A percentile compares a stretch with the other conserved stretches of the same genome.
Conservation (phyloP, 2,797 vertebrate species). For the Poeciliopsis paucimaculata region DNA sequence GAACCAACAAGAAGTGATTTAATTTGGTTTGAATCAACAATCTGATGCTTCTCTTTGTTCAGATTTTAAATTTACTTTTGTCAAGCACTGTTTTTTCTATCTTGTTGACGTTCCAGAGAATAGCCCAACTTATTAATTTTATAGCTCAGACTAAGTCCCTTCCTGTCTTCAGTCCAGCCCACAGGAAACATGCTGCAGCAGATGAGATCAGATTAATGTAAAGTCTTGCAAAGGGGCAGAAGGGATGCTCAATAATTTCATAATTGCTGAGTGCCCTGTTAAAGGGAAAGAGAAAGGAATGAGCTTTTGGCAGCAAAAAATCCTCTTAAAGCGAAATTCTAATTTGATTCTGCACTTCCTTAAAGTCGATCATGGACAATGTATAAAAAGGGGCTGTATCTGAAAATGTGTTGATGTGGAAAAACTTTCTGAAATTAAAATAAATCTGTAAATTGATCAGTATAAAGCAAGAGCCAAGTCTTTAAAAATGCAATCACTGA, state of each 20-base stretch:
- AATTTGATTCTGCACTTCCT: constrained; percentile 23
- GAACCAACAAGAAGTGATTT: not conserved
- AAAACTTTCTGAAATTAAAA: constrained; percentile 1
- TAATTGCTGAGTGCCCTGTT: constrained; percentile 55
- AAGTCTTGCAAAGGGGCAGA: constrained; percentile 18
- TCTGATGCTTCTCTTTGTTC: not conserved
- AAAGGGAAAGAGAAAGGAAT: constrained; percentile 32
- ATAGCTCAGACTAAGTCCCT: not conserved
- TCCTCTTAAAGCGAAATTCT: constrained; percentile 33
- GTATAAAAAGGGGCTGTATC: not conserved
- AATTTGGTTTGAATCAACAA: not conserved
- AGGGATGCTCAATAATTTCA: constrained; percentile 41
- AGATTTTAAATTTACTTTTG: not conserved
- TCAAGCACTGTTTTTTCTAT: not conserved
- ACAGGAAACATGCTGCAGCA: constrained; percentile 10
- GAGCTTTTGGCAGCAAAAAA: constrained; percentile 31
- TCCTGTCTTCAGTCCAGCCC: constrained; percentile 14
- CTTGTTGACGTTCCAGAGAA: not conserved
- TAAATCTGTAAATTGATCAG: not conserved
- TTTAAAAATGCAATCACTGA: not conserved
- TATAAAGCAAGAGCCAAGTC: not conserved
- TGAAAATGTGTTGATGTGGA: constrained; percentile 5
- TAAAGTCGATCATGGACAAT: constrained; percentile 5
- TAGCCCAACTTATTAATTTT: not conserved
- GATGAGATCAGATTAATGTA: constrained; percentile 40